phyloP scores from a whole-genome alignment of 1,140 invertebrate genomes.

The Monomorium pharaonis region DNA sequence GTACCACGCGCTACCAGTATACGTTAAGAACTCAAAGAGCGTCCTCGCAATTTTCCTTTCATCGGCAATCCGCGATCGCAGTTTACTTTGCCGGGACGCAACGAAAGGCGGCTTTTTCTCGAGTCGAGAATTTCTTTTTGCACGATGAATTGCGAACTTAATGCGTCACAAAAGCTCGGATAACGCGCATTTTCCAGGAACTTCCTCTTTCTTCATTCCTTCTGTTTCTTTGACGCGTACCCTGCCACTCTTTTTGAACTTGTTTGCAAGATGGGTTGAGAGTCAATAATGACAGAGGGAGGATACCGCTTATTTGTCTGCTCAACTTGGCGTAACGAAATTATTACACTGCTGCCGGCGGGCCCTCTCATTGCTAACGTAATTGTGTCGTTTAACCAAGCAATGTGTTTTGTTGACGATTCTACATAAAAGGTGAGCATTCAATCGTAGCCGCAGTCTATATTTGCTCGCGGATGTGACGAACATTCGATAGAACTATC shows the following conservation, averaged over 20 bases:
- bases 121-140: slow-evolving; percentile 62
- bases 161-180: slow-evolving; percentile 51
- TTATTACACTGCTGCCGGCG: slow-evolving; percentile 47
- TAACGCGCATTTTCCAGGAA: slow-evolving; percentile 51
- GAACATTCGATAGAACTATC: not conserved
- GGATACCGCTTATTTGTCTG: slow-evolving; percentile 62
- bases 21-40: slow-evolving; percentile 9
- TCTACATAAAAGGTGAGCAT: slow-evolving; percentile 29
- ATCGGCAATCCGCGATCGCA: not conserved
- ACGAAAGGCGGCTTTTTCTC: slow-evolving; percentile 20
- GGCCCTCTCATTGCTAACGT: slow-evolving; percentile 58
- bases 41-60: slow-evolving; percentile 47
- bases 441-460: slow-evolving; percentile 11
- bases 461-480: not conserved
- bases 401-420: slow-evolving; percentile 39
- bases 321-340: slow-evolving; percentile 66
- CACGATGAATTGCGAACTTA: slow-evolving; percentile 14
- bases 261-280: slow-evolving; percentile 59
- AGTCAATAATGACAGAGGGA: slow-evolving; percentile 42
- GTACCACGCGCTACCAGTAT: not conserved
- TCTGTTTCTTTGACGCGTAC: not conserved
- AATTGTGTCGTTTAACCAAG: slow-evolving; percentile 47
- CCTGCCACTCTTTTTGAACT: slow-evolving; percentile 54
- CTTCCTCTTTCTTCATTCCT: not conserved
- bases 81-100: not conserved